phyloP scores from a whole-genome alignment of 2,888 invertebrate species.

The Cistogaster globosa region DNA sequence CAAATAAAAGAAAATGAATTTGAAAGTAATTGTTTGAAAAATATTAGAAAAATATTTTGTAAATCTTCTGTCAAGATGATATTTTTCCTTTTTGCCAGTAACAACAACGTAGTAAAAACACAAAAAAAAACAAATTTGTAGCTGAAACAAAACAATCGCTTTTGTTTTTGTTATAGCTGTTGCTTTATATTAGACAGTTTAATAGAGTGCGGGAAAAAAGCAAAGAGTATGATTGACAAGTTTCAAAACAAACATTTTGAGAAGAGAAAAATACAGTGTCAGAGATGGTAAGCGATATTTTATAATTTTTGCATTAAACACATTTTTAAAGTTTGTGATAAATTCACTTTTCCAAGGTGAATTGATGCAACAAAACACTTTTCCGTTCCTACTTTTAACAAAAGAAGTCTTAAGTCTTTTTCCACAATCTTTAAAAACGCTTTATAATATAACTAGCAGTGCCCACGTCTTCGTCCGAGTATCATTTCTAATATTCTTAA shows the following conservation, averaged over 20 bases:
- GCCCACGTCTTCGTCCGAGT: too few relatives aligned
- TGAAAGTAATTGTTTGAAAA: slow-evolving; percentile 69
- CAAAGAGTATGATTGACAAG: slow-evolving; percentile 48
- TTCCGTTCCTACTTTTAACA: too few relatives aligned
- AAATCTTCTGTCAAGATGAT: slow-evolving; percentile 29
- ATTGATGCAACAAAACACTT: too few relatives aligned
- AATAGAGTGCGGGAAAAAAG: neutral
- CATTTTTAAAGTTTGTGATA: too few relatives aligned
- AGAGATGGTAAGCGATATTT: too few relatives aligned
- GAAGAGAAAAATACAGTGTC: neutral
- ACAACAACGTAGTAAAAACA: slow-evolving; percentile 42
- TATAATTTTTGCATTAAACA: too few relatives aligned
- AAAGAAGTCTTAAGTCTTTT: too few relatives aligned
- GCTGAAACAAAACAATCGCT: slow-evolving; percentile 31
- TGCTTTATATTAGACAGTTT: slow-evolving; percentile 43
- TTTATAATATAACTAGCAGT: too few relatives aligned
- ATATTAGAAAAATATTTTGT: slow-evolving; percentile 37
- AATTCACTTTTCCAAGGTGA: too few relatives aligned
- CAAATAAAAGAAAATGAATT: slow-evolving; percentile 64
- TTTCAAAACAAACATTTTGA: slow-evolving; percentile 49
- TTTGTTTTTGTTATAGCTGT: neutral
- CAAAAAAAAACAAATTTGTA: slow-evolving; percentile 49
- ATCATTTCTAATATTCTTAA: too few relatives aligned
- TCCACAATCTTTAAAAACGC: too few relatives aligned
- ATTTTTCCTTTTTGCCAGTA: slow-evolving; percentile 9